These are phyloP conservation scores for Carposina sasakii DNA, from an alignment of 1,140 invertebrate genomes.

Conservation along the genomic window DNA sequence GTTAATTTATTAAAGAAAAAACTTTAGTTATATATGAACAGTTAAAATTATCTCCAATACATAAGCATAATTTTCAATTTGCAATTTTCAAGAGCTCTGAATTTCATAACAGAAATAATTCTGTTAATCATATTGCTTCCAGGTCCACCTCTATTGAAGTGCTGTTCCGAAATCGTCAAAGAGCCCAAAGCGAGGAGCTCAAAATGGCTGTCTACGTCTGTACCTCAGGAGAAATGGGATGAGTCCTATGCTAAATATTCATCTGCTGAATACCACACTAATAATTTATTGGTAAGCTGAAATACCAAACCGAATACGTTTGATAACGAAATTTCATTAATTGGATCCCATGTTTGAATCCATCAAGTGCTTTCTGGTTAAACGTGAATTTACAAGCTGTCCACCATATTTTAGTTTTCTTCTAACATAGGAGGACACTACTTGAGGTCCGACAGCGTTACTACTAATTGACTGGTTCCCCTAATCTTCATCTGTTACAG, in stretches of 20 bases:
- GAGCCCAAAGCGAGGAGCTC: constrained; percentile 78
- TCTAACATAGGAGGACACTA: background rate
- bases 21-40: background rate
- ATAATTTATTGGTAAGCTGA: constrained; percentile 81
- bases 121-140: background rate
- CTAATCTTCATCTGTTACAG: constrained; percentile 24
- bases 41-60: background rate
- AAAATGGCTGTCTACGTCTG: constrained; percentile 91
- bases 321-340: background rate
- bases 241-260: constrained; percentile 77
- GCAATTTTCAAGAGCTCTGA: background rate
- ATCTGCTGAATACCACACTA: constrained; percentile 93
- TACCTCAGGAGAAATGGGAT: constrained; percentile 81
- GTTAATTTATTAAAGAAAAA: constrained; percentile 1
- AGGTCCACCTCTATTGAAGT: constrained; percentile 78
- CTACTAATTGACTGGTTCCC: background rate
- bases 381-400: background rate
- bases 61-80: background rate
- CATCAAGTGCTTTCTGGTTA: background rate
- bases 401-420: background rate
- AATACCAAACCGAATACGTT: background rate
- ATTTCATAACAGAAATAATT: background rate
- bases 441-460: background rate
- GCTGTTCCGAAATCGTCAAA: constrained; percentile 79
- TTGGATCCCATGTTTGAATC: background rate